A percentile compares a stretch with the other conserved stretches of the same genome.
These are phyloP conservation scores for Brenthis hecate DNA, from an alignment of 2,888 invertebrate genomes.

Conservation along the genomic window DNA sequence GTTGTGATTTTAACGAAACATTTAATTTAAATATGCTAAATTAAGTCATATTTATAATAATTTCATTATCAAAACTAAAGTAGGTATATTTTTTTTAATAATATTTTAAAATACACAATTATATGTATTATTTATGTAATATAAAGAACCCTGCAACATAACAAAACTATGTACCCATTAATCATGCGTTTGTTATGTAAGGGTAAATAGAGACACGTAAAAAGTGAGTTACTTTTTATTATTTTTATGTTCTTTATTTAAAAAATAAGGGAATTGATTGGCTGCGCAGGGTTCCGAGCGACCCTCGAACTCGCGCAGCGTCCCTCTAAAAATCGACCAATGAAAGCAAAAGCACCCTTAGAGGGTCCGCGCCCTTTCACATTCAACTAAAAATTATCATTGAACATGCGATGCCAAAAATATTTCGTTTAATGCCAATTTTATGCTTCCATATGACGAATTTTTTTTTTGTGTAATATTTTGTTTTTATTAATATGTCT, in stretches of 20 bases:
- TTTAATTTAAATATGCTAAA: no score
- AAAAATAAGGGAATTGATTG: conserved; percentile 81
- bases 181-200: conserved; percentile 50
- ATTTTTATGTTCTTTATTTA: conserved; percentile 76
- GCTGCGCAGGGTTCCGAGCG: conserved; percentile 64
- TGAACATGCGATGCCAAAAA: conserved; percentile 27
- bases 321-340: conserved; percentile 59
- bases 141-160: not conserved
- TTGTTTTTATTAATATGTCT: not conserved
- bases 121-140: not conserved
- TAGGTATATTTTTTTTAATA: no score
- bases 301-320: conserved; percentile 51
- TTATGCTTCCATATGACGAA: conserved; percentile 24
- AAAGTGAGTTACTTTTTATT: conserved; percentile 69
- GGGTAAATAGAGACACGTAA: conserved; percentile 56
- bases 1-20: no score
- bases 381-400: conserved; percentile 37
- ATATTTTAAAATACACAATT: no score
- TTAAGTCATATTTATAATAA: no score
- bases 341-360: conserved; percentile 49
- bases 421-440: conserved; percentile 32
- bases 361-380: conserved; percentile 73
- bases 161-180: conserved; percentile 23
- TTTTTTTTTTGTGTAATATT: not conserved
- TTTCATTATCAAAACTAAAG: no score